A percentile compares a stretch with the other conserved stretches of the same genome.
phyloP scores from a whole-genome alignment of 1,140 invertebrate genomes.

The Cataglyphis hispanica region DNA sequence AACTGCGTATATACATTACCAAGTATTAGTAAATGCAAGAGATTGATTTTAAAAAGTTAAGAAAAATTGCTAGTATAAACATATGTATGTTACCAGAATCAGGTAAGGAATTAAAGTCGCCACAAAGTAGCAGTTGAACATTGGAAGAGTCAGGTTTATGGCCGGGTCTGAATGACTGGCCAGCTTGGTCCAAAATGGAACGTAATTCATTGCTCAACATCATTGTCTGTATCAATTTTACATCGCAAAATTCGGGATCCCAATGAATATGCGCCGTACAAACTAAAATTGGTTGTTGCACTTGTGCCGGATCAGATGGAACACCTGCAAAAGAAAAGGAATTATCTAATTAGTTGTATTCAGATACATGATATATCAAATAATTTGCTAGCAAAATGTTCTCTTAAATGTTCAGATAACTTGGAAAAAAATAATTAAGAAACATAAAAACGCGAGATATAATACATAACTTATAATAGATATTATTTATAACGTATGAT shows the following conservation, averaged over 20 bases:
- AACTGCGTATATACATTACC: not conserved
- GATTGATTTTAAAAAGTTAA: not conserved
- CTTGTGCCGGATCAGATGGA: slow-evolving; percentile 91
- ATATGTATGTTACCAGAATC: slow-evolving; percentile 93
- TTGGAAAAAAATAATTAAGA: not conserved
- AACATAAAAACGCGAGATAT: slow-evolving; percentile 10
- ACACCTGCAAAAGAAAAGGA: slow-evolving; percentile 86
- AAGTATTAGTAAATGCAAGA: not conserved
- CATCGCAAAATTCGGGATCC: slow-evolving; percentile 99
- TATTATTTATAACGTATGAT: too few species aligned
- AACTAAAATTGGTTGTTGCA: slow-evolving; percentile 95
- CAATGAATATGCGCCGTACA: slow-evolving; percentile 99
- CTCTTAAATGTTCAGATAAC: not conserved
- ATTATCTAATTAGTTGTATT: not conserved
- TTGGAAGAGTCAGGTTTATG: slow-evolving; percentile 91
- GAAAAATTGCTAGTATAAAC: not conserved
- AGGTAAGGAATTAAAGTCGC: slow-evolving; percentile 99
- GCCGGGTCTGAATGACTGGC: slow-evolving; percentile 88
- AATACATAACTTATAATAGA: too few species aligned
- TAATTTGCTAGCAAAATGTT: not conserved
- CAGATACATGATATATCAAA: not conserved
- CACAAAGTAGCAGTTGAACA: slow-evolving; percentile 98
- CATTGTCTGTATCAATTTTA: slow-evolving; percentile 99
- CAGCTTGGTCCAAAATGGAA: slow-evolving; percentile 93
- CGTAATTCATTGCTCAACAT: slow-evolving; percentile 98